Percentiles rank a stretch among this genome's conserved stretches.
Conservation (phyloP, 1,140 invertebrate genomes). For the Cotesia typhae region DNA sequence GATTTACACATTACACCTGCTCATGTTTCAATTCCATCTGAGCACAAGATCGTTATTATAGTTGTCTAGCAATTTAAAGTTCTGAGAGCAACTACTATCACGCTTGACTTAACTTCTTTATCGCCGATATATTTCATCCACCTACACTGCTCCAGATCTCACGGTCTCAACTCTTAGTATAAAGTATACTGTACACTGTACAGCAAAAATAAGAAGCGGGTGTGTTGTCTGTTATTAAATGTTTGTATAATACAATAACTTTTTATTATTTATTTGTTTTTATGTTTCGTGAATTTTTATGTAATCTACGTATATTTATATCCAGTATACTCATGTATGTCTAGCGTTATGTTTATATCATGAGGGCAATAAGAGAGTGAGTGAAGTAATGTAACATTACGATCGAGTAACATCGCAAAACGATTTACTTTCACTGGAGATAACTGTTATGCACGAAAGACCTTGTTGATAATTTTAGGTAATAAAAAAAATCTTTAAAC, state of each 20-base stretch:
- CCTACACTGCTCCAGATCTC: conserved; percentile 36
- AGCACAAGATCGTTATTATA: conserved; percentile 20
- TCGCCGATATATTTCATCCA: conserved; percentile 32
- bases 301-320: no score
- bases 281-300: not conserved
- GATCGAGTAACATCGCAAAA: conserved; percentile 3
- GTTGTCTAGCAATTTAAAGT: conserved; percentile 16
- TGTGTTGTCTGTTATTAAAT: conserved; percentile 9
- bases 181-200: no score
- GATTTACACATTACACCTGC: no score
- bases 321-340: not conserved
- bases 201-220: no score
- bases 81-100: conserved; percentile 1
- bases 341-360: not conserved
- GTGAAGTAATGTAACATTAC: not conserved
- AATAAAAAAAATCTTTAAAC: not conserved
- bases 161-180: conserved; percentile 12
- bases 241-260: not conserved
- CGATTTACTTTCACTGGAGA: conserved; percentile 35
- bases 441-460: conserved; percentile 22
- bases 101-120: conserved; percentile 14
- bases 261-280: conserved; percentile 12
- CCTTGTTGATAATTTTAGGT: conserved; percentile 25
- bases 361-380: conserved; percentile 15
- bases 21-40: not conserved